A percentile compares a stretch with the other conserved stretches of the same genome.
phyloP scores from a whole-genome alignment of 2,888 invertebrate species.

The Tinea semifulvella region DNA sequence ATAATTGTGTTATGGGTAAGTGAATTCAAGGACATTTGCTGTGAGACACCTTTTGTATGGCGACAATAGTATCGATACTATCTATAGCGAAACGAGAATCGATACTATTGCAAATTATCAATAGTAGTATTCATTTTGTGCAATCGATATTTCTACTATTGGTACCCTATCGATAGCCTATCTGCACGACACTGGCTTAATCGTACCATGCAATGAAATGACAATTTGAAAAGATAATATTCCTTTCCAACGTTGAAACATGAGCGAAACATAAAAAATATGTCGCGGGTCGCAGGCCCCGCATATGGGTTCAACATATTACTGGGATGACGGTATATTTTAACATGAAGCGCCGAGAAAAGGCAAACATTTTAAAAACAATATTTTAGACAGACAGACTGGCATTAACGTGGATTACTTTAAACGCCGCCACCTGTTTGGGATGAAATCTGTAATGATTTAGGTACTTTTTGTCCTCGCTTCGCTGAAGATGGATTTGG shows the following conservation, averaged over 20 bases:
- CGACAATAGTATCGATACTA: no score
- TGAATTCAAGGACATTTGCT: no score
- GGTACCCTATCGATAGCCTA: no score
- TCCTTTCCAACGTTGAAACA: conserved; percentile 1
- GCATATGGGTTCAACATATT: conserved; percentile 44
- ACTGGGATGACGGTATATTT: conserved; percentile 36
- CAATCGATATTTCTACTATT: no score
- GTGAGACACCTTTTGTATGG: no score
- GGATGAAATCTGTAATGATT: conserved; percentile 21
- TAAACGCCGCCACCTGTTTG: conserved; percentile 58
- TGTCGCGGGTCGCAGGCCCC: conserved; percentile 36
- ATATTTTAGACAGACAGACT: conserved; percentile 46
- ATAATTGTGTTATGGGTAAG: no score
- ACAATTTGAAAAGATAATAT: conserved; percentile 8
- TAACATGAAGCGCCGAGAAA: conserved; percentile 14
- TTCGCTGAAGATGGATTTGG: conserved; percentile 9
- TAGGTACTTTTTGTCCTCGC: conserved; percentile 5
- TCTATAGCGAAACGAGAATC: no score
- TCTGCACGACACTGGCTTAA: not conserved
- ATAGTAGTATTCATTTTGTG: no score
- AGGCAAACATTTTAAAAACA: conserved; percentile 30
- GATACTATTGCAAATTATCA: no score
- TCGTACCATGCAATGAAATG: no score
- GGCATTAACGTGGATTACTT: conserved; percentile 48
- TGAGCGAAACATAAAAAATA: conserved; percentile 26